A percentile compares a stretch with the other conserved stretches of the same genome.
phyloP scores from a whole-genome alignment of 64 coral and sea anemone genomes.

The Pachyseris speciosa region DNA sequence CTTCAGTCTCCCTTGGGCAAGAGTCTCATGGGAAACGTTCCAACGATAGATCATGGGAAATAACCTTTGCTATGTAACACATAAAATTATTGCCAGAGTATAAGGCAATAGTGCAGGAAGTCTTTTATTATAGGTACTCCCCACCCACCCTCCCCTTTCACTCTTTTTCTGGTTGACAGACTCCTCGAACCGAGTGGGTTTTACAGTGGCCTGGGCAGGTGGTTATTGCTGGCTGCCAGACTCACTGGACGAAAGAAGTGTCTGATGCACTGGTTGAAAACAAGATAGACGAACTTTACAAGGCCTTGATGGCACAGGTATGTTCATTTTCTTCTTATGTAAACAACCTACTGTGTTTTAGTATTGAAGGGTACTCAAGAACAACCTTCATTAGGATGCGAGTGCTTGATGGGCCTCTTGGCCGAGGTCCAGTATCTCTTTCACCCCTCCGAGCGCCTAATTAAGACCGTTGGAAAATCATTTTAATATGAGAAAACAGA shows the following conservation, averaged over 20 bases:
- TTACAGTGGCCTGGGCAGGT: slow-evolving; percentile 97
- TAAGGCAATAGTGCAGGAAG: too few relatives aligned
- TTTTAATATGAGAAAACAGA: too few relatives aligned
- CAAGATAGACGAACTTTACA: slow-evolving; percentile 78
- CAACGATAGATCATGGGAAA: too few relatives aligned
- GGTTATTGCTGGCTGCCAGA: slow-evolving; percentile 95
- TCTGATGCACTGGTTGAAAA: slow-evolving; percentile 87
- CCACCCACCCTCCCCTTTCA: neutral
- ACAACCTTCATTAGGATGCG: too few relatives aligned
- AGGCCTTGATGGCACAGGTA: slow-evolving; percentile 72
- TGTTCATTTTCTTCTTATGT: neutral
- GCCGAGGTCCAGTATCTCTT: too few relatives aligned
- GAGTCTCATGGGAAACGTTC: too few relatives aligned
- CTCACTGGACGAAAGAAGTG: slow-evolving; percentile 95
- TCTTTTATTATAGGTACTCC: neutral
- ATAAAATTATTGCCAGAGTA: too few relatives aligned
- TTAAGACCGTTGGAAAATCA: too few relatives aligned
- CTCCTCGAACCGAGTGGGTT: slow-evolving; percentile 93
- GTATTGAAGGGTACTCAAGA: neutral
- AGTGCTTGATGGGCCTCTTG: too few relatives aligned
- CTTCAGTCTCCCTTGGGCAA: too few relatives aligned
- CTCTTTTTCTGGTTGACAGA: slow-evolving; percentile 36
- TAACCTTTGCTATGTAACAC: too few relatives aligned
- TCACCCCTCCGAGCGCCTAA: too few relatives aligned
- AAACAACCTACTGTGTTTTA: neutral